Base-by-base conservation (phyloP, 2,113 vertebrate genomes). In the Aphelocoma coerulescens region DNA sequence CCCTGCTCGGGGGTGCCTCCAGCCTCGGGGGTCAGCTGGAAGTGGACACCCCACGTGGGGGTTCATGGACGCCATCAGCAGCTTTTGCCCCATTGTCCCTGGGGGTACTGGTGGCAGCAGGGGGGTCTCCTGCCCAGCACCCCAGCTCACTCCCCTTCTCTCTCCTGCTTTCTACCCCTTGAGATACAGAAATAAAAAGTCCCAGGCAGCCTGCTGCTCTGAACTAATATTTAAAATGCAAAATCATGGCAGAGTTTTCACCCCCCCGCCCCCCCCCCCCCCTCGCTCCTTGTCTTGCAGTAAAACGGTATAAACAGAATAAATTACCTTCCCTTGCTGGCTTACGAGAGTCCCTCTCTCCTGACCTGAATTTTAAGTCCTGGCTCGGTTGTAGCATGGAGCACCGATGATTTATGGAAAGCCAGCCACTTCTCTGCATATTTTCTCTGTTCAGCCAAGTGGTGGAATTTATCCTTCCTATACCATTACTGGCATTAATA, bases 311-410 rank as follows among this genome's bases (percentile, higher is more conserved):
- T 96, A 98, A 98, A 98, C 97, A 98, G 97, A 97, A 98, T 97
- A 98, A 98, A 98, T 98, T 97, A 98, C 97, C 95, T 97, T 95
- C 95, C 94, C 86, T 67, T 8, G 24, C 87, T 91, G 59, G 95
- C 97, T 98, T 97, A 97, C 77, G 35, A 97, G 97, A 94, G 73
- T 74, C 91, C 97, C 96, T 95, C 88, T 97, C 96, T 96, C 98
- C 97, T 98, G 98, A 98, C 96, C 91, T 66, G 98, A 98, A 98
- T 98, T 97, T 97, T 98, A 98, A 98, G 96, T 97, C 97, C 96
- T 77, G 91, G 93, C 96, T 97, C 35, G 91, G 93, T 65, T 73
- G 55, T 80, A 77, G 93, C 46, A 27, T 33, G 2, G 74, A 96
- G 76, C 95, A 52, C 41, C 7, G 44, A 91, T 98, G 98, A 98